phyloP scores from a whole-genome alignment of 2,888 invertebrate genomes.

The Salticus scenicus region DNA sequence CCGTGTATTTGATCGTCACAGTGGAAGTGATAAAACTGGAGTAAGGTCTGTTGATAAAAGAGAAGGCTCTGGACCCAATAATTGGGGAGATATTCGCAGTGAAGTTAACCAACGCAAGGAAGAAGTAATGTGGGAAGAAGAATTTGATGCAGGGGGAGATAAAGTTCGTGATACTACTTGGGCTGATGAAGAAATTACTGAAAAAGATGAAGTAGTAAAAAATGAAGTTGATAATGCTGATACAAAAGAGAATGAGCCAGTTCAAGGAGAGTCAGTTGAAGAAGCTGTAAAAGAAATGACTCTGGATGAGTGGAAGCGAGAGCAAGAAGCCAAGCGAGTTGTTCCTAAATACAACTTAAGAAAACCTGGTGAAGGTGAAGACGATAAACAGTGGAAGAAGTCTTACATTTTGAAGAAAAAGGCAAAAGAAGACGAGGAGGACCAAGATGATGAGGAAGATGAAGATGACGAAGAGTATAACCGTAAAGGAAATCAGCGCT shows the following conservation, averaged over 20 bases:
- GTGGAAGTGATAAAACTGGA: conserved; percentile 93
- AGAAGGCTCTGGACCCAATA: conserved; percentile 94
- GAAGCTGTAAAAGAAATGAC: conserved; percentile 82
- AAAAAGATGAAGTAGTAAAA: conserved; percentile 15
- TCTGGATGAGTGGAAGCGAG: conserved; percentile 94
- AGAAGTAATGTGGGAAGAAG: conserved; percentile 20
- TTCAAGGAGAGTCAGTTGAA: conserved; percentile 74
- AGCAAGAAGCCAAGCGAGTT: conserved; percentile 83
- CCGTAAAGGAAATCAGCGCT: conserved; percentile 84
- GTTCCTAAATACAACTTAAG: conserved; percentile 93
- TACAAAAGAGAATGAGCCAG: conserved; percentile 43
- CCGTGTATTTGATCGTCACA: conserved; percentile 91
- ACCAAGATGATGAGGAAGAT: conserved; percentile 80
- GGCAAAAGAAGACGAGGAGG: conserved; percentile 76
- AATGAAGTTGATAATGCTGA: conserved; percentile 26
- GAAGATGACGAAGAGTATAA: conserved; percentile 62
- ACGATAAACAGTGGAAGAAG: conserved; percentile 86
- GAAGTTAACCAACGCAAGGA: conserved; percentile 36
- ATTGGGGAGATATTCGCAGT: conserved; percentile 89
- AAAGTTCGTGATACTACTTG: conserved; percentile 15
- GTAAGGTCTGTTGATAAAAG: conserved; percentile 95
- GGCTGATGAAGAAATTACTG: conserved; percentile 29
- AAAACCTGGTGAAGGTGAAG: conserved; percentile 95
- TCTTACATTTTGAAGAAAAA: conserved; percentile 80
- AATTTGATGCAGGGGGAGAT: conserved; percentile 13